Conservation (phyloP, 2,888 invertebrate genomes). For the Oscheius myriophilus region DNA sequence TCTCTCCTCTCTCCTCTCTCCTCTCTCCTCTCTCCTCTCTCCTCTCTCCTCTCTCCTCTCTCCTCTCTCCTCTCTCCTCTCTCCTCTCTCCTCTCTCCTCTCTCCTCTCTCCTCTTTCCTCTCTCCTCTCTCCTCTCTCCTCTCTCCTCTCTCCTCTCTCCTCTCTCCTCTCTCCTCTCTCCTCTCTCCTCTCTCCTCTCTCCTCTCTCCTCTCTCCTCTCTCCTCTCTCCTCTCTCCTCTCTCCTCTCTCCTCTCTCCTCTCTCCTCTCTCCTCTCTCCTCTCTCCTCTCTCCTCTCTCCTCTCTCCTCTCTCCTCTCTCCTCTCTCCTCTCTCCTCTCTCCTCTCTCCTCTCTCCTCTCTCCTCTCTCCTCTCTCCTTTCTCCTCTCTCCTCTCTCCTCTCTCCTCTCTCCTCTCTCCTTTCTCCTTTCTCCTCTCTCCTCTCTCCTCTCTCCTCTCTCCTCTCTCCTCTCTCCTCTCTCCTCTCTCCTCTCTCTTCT, state of each 20-base stretch:
- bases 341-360: not conserved
- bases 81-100: not conserved
- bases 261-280: not conserved
- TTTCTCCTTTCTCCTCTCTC: not conserved
- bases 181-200: not conserved
- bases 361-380: not conserved
- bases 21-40: not conserved
- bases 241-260: not conserved
- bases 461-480: not conserved
- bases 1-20: not conserved
- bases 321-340: not conserved
- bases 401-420: not conserved
- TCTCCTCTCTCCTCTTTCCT: not conserved
- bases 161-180: not conserved
- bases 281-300: not conserved
- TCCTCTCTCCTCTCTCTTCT: not conserved
- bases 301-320: not conserved
- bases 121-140: not conserved
- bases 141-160: not conserved
- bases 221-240: not conserved
- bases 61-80: not conserved
- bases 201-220: not conserved
- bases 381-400: not conserved
- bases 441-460: not conserved
- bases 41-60: not conserved